Percentiles rank a stretch among this genome's conserved stretches.
phyloP scores from a whole-genome alignment of 2,797 vertebrate genomes.

The Falco biarmicus region DNA sequence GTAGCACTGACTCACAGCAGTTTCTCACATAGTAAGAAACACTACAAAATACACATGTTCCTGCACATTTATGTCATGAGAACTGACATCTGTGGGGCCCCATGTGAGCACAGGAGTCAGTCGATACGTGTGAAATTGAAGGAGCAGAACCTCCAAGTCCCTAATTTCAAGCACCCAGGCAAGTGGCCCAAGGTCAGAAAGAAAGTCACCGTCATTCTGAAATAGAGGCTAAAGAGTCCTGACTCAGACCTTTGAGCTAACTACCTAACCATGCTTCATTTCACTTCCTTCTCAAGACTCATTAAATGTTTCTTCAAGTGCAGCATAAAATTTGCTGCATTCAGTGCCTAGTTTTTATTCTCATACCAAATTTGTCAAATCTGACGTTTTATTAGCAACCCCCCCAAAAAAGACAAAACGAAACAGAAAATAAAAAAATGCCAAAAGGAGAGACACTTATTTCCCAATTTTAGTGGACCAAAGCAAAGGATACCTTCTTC shows the following conservation, averaged over 20 bases:
- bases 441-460: neutral
- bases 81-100: neutral
- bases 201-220: neutral
- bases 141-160: neutral
- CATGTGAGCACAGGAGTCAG: neutral
- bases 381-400: neutral
- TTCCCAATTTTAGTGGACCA: neutral
- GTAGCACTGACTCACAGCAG: neutral
- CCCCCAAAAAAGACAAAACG: neutral
- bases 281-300: neutral
- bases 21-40: neutral
- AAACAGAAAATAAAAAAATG: neutral
- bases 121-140: fast-evolving
- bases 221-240: neutral
- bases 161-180: neutral
- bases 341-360: neutral
- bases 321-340: neutral
- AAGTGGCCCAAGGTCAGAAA: conserved; percentile 13
- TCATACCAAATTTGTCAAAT: neutral
- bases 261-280: neutral
- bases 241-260: neutral
- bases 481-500: neutral
- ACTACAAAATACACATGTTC: neutral
- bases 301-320: neutral
- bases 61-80: neutral